phyloP scores from a whole-genome alignment of 1,140 invertebrate species.

The Nebria ingens region DNA sequence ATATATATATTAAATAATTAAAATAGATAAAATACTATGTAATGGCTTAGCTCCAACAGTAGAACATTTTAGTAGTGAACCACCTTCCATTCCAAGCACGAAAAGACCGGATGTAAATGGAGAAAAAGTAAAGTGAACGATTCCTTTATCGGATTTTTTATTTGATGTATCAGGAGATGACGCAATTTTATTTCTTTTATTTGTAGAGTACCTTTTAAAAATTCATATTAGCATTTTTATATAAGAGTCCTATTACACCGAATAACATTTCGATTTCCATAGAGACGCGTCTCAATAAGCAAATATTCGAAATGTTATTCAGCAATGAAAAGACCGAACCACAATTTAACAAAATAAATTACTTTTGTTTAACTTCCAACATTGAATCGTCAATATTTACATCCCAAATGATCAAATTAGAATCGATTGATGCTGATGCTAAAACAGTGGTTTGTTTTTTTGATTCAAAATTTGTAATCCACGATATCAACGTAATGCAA shows the following conservation, averaged over 20 bases:
- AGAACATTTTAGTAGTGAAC: constrained; percentile 28
- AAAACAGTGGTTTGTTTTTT: constrained; percentile 21
- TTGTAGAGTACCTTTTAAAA: not conserved
- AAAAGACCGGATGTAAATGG: constrained; percentile 27
- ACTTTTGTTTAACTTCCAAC: constrained; percentile 24
- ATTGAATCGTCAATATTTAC: constrained; percentile 18
- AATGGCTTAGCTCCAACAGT: constrained; percentile 24
- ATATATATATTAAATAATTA: constrained; percentile 3
- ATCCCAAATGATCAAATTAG: constrained; percentile 26
- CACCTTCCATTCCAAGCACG: constrained; percentile 29
- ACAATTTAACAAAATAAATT: constrained; percentile 12
- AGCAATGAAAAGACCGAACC: constrained; percentile 7
- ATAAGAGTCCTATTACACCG: not conserved
- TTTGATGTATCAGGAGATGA: constrained; percentile 16
- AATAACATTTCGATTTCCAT: not conserved
- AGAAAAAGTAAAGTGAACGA: constrained; percentile 32
- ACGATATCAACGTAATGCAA: constrained; percentile 25
- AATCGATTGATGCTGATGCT: constrained; percentile 28
- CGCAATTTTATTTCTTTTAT: constrained; percentile 15
- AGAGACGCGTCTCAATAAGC: not conserved
- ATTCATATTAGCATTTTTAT: constrained; percentile 8
- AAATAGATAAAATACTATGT: constrained; percentile 22
- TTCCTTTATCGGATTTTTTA: constrained; percentile 22
- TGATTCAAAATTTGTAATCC: constrained; percentile 25
- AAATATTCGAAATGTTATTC: not conserved